Evolutionary conservation across 2,888 invertebrate species (phyloP).

Genomic region (Lochmaea crataegi): DNA sequence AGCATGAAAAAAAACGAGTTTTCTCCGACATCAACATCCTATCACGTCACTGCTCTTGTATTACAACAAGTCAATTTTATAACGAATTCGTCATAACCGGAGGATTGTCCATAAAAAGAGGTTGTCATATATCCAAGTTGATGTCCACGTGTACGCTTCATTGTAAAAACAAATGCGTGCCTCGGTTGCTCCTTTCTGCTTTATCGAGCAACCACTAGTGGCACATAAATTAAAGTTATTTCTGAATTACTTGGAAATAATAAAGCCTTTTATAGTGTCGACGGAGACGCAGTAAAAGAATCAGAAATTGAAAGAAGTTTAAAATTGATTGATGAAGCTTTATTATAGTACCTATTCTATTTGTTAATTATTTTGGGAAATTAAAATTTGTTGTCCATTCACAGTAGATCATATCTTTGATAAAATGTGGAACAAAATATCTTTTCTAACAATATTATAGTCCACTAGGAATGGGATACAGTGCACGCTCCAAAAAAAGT

Average conservation of each 20-base stretch:
- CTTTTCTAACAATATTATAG: no score
- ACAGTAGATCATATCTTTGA: no score
- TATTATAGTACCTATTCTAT: no score
- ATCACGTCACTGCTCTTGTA: constrained; percentile 22
- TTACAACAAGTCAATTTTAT: constrained; percentile 29
- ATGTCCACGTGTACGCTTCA: constrained; percentile 42
- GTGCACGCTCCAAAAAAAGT: no score
- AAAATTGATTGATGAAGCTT: background rate
- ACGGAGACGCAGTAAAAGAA: constrained; percentile 3
- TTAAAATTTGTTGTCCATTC: no score
- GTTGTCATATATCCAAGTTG: constrained; percentile 27
- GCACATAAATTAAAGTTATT: constrained; percentile 45
- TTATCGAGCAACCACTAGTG: constrained; percentile 42
- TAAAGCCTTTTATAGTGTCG: constrained; percentile 38
- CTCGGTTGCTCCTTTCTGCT: constrained; percentile 27
- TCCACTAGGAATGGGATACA: no score
- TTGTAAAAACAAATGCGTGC: constrained; percentile 43
- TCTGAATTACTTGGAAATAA: constrained; percentile 44
- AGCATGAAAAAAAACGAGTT: constrained; percentile 7
- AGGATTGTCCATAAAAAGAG: constrained; percentile 32
- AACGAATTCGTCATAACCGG: constrained; percentile 32
- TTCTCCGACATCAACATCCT: constrained; percentile 11
- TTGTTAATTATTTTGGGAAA: no score
- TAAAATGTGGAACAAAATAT: no score
- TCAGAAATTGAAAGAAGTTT: constrained; percentile 11